Percentiles rank a stretch among this genome's conserved stretches.
Evolutionary conservation across 2,888 invertebrate genomes (phyloP).

Genomic region (Liopterus haemorrhoidalis): DNA sequence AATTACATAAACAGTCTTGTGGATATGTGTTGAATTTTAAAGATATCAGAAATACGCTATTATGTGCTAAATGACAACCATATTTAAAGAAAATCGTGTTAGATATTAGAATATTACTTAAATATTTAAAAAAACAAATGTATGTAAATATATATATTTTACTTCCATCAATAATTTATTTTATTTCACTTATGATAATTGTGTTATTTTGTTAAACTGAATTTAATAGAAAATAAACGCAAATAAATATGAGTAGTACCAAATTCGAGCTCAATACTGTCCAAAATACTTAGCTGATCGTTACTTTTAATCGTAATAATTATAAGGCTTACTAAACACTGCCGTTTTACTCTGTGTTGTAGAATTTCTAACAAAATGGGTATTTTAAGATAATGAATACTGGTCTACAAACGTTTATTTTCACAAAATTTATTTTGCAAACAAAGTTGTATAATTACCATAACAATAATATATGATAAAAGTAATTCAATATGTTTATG

Average conservation of each 20-base stretch:
- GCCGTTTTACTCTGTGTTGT: constrained; percentile 21
- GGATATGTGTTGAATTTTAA: constrained; percentile 17
- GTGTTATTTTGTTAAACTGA: too few species aligned
- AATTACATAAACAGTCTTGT: constrained; percentile 20
- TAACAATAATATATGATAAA: constrained; percentile 25
- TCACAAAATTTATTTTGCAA: constrained; percentile 19
- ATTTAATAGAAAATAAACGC: constrained; percentile 5
- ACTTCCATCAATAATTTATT: too few species aligned
- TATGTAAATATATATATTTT: constrained; percentile 9
- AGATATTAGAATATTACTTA: constrained; percentile 15
- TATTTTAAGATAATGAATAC: constrained; percentile 18
- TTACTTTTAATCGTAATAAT: not conserved
- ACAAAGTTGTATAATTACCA: constrained; percentile 9
- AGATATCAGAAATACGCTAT: constrained; percentile 11
- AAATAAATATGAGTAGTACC: constrained; percentile 3
- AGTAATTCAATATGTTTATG: constrained; percentile 33
- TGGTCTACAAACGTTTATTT: constrained; percentile 14
- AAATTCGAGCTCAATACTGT: not conserved
- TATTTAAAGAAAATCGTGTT: constrained; percentile 15
- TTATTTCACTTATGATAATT: too few species aligned
- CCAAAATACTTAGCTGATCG: not conserved
- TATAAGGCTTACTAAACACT: constrained; percentile 19
- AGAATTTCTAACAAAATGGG: constrained; percentile 17
- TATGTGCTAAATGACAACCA: constrained; percentile 16
- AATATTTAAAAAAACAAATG: constrained; percentile 7